Conservation (phyloP, 2,888 invertebrate genomes). For the Oscheius sp. region DNA sequence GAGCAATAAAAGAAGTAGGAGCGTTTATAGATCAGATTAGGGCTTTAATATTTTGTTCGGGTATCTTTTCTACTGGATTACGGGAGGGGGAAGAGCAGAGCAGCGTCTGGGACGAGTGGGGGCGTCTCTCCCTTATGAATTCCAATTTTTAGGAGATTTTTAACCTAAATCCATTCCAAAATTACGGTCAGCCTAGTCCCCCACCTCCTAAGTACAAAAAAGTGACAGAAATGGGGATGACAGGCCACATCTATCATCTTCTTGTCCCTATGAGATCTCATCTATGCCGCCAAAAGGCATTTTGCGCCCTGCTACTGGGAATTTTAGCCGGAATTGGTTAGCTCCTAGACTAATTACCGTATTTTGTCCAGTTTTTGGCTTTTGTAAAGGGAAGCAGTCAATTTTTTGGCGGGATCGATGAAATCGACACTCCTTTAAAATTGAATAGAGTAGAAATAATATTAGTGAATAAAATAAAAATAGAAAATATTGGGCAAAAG, state of each 20-base stretch:
- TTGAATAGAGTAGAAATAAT: neutral
- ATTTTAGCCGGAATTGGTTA: neutral
- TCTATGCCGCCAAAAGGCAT: slow-evolving; percentile 29
- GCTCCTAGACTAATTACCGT: neutral
- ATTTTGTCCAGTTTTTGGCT: neutral
- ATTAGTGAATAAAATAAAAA: neutral
- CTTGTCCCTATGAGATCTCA: slow-evolving; percentile 22
- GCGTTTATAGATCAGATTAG: no score
- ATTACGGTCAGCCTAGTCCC: neutral
- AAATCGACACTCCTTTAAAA: neutral
- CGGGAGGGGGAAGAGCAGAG: no score
- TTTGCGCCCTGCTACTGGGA: slow-evolving; percentile 24
- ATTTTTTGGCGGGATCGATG: neutral
- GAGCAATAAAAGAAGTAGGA: no score
- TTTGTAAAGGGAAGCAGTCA: no score
- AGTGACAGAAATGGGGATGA: slow-evolving; percentile 2
- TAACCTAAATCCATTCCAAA: no score
- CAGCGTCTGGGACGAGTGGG: no score
- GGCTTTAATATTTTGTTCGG: no score
- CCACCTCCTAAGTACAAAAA: neutral
- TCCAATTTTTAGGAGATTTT: no score
- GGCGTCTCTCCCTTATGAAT: no score
- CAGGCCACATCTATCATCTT: slow-evolving; percentile 21
- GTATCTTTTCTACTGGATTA: no score
- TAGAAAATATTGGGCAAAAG: neutral